Evolutionary conservation across 1,140 invertebrate species (phyloP).

Genomic region (Temnothorax nylanderi): DNA sequence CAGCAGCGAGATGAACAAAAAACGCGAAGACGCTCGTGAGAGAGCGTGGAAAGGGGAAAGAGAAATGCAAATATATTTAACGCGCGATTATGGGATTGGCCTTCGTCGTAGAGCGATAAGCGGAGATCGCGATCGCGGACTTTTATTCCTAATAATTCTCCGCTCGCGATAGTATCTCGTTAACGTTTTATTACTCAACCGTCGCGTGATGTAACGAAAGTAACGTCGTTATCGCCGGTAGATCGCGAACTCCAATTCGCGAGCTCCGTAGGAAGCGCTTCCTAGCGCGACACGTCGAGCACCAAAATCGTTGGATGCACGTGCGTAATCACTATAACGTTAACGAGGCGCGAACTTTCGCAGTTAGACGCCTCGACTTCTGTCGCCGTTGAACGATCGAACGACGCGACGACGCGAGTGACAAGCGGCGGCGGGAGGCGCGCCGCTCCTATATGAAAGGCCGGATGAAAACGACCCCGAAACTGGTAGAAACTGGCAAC

Average conservation of each 20-base stretch:
- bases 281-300: neutral
- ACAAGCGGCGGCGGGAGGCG: neutral
- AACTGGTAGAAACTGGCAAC: conserved; percentile 81
- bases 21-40: neutral
- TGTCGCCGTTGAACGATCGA: conserved; percentile 24
- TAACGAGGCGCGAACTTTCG: conserved; percentile 53
- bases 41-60: neutral
- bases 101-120: neutral
- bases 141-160: neutral
- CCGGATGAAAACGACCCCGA: conserved; percentile 68
- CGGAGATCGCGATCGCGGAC: neutral
- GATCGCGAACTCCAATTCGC: neutral
- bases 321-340: conserved; percentile 44
- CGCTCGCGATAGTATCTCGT: neutral
- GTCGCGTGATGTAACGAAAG: conserved; percentile 1
- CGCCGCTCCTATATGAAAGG: conserved; percentile 6
- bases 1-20: neutral
- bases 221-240: neutral
- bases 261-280: neutral
- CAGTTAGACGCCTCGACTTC: conserved; percentile 23
- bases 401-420: conserved; percentile 12
- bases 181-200: neutral
- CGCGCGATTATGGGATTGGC: neutral
- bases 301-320: conserved; percentile 22
- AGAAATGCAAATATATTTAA: neutral